These are phyloP conservation scores for Drepana arcuata DNA, from an alignment of 1,140 invertebrate genomes.

Conservation along the genomic window DNA sequence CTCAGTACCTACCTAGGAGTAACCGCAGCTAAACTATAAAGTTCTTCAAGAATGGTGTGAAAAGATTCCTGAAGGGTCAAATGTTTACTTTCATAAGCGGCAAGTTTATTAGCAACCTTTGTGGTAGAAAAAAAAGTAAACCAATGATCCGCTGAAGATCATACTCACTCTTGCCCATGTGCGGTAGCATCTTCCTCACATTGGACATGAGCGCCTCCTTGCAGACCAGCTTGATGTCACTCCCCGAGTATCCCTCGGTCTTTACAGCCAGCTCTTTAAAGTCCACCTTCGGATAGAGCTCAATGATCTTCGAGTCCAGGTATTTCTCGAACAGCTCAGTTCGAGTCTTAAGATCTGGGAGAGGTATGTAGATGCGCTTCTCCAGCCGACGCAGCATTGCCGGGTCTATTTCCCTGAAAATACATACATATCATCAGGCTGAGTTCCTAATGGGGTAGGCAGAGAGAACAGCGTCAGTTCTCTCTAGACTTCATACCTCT, in stretches of 20 bases:
- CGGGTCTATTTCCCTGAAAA: slow-evolving; percentile 87
- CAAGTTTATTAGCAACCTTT: no score
- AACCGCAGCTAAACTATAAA: no score
- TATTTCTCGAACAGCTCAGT: slow-evolving; percentile 77
- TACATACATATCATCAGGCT: no score
- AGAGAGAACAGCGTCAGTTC: no score
- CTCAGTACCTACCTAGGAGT: no score
- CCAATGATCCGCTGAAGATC: no score
- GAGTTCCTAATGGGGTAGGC: no score
- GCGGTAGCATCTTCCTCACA: slow-evolving; percentile 51
- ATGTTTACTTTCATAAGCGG: no score
- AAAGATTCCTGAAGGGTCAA: no score
- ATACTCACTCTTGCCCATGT: slow-evolving; percentile 22
- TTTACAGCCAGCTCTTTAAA: slow-evolving; percentile 73
- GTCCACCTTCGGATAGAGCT: slow-evolving; percentile 37
- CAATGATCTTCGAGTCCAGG: slow-evolving; percentile 63
- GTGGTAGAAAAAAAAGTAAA: no score
- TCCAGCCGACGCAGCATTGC: slow-evolving; percentile 91
- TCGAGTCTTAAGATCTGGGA: slow-evolving; percentile 80
- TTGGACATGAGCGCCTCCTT: slow-evolving; percentile 86
- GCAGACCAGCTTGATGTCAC: slow-evolving; percentile 89
- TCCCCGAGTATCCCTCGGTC: slow-evolving; percentile 88
- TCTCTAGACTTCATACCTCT: no score
- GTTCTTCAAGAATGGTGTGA: no score
- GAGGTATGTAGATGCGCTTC: slow-evolving; percentile 86